phyloP scores from a whole-genome alignment of 2,888 invertebrate species.

The Leptopterna dolabrata region DNA sequence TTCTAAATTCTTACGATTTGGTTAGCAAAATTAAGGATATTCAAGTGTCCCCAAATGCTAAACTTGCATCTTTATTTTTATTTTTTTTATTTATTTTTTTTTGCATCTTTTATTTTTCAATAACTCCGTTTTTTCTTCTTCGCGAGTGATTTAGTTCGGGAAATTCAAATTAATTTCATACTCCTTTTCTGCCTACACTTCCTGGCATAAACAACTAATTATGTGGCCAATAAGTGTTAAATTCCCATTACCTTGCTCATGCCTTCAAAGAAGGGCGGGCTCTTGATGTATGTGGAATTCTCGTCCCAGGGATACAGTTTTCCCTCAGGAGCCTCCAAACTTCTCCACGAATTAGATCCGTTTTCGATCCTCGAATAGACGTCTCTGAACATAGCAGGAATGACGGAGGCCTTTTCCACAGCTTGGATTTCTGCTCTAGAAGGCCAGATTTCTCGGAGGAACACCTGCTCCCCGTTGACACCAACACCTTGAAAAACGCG shows the following conservation, averaged over 20 bases:
- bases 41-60: too few relatives aligned
- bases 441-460: slow-evolving; percentile 95
- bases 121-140: too few relatives aligned
- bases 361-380: slow-evolving; percentile 85
- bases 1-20: too few relatives aligned
- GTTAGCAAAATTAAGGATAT: too few relatives aligned
- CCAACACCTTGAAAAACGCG: slow-evolving; percentile 35
- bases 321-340: slow-evolving; percentile 80
- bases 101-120: too few relatives aligned
- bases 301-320: slow-evolving; percentile 92
- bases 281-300: slow-evolving; percentile 93
- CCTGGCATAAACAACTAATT: too few relatives aligned
- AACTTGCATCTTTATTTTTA: too few relatives aligned
- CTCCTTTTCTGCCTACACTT: too few relatives aligned
- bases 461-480: slow-evolving; percentile 81
- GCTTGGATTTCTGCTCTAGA: slow-evolving; percentile 87
- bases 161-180: too few relatives aligned
- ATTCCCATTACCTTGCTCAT: slow-evolving; percentile 82
- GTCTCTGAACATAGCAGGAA: slow-evolving; percentile 97
- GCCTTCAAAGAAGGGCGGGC: slow-evolving; percentile 93
- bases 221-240: background rate
- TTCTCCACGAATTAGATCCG: slow-evolving; percentile 89
- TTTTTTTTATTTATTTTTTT: too few relatives aligned
- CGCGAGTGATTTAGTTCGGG: too few relatives aligned
- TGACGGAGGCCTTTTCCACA: slow-evolving; percentile 88